Conservation (phyloP, 2,797 vertebrate species). For the Anabacerthia variegaticeps region DNA sequence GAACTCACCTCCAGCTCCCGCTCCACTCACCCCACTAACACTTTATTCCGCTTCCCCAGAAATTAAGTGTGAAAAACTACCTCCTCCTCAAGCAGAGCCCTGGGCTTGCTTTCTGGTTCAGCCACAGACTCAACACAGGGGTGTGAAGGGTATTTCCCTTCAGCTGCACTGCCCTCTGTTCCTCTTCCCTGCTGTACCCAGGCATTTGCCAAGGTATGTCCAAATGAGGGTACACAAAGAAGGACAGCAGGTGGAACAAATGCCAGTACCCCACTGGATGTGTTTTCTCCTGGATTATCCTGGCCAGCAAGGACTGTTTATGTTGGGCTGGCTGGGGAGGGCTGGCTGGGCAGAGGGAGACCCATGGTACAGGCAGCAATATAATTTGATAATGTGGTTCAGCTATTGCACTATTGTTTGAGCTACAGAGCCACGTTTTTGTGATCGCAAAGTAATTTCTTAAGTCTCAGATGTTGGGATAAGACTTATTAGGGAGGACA, state of each 20-base stretch:
- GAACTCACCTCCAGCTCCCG: background rate
- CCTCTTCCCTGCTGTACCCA: background rate
- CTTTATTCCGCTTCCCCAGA: background rate
- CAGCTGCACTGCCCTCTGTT: background rate
- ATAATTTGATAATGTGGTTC: background rate
- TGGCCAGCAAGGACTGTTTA: background rate
- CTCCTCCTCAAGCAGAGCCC: background rate
- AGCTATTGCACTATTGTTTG: background rate
- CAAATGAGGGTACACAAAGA: background rate
- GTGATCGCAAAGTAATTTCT: background rate
- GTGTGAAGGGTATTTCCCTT: background rate
- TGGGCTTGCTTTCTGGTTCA: background rate
- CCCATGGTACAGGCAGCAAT: background rate
- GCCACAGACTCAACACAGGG: background rate
- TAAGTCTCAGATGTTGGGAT: background rate
- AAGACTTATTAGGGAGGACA: background rate
- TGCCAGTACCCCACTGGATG: background rate
- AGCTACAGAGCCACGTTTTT: background rate
- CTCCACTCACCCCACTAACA: background rate
- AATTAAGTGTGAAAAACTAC: background rate
- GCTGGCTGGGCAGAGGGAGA: no score
- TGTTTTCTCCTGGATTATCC: background rate
- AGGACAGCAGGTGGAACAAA: background rate
- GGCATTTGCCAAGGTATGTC: background rate
- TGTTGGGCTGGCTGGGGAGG: no score